Conservation (phyloP, 2,888 invertebrate genomes). For the Chrysomela aeneicollis region DNA sequence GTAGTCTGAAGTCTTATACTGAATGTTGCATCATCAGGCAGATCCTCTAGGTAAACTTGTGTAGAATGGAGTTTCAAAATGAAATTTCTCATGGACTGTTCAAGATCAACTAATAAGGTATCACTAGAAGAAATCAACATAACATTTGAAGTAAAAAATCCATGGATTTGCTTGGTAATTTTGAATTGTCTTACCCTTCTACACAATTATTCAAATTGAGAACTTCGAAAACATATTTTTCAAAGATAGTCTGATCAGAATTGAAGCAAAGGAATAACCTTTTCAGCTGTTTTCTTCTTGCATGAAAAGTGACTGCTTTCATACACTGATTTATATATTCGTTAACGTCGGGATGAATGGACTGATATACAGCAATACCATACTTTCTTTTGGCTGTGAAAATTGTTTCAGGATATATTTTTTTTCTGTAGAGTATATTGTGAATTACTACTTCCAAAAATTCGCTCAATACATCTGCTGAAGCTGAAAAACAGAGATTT, state of each 20-base stretch:
- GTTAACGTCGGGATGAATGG: conserved; percentile 71
- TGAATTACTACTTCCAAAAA: conserved; percentile 73
- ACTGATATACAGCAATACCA: conserved; percentile 67
- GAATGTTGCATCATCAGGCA: conserved; percentile 68
- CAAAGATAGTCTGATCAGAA: conserved; percentile 58
- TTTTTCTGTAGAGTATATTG: conserved; percentile 67
- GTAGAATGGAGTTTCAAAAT: conserved; percentile 67
- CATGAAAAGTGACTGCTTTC: conserved; percentile 63
- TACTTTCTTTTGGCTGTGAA: conserved; percentile 72
- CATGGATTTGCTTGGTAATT: background rate
- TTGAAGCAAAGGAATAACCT: conserved; percentile 64
- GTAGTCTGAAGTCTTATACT: conserved; percentile 68
- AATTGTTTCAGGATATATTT: conserved; percentile 71
- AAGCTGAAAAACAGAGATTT: conserved; percentile 12
- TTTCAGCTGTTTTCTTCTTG: conserved; percentile 63
- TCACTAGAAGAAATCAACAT: conserved; percentile 57
- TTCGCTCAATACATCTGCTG: conserved; percentile 68
- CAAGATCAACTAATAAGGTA: conserved; percentile 69
- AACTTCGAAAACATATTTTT: conserved; percentile 63
- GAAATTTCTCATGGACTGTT: conserved; percentile 69
- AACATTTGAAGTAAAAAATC: too few relatives aligned
- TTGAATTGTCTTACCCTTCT: conserved; percentile 34
- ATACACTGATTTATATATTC: conserved; percentile 68
- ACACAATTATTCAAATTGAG: conserved; percentile 40
- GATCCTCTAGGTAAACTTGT: conserved; percentile 61